Percentiles rank a stretch among this genome's conserved stretches.
Evolutionary conservation across 2,888 invertebrate genomes (phyloP).

Genomic region (Drepanosiphum platanoidis): DNA sequence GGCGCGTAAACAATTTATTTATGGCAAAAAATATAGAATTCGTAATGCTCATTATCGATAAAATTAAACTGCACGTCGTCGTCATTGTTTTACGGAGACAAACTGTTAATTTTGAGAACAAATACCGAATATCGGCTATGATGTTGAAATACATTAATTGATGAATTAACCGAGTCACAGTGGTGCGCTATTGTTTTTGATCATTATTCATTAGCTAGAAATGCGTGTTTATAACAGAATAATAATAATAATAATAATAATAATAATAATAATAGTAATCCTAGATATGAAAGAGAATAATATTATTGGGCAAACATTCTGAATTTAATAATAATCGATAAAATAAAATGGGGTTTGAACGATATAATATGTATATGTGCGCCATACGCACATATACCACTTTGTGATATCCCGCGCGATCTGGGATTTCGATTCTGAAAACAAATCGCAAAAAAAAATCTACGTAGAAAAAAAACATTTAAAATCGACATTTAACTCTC

Average conservation of each 20-base stretch:
- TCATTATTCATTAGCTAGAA: conserved; percentile 30
- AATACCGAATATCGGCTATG: conserved; percentile 26
- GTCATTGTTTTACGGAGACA: background rate
- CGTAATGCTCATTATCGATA: conserved; percentile 7
- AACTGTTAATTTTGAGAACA: conserved; percentile 26
- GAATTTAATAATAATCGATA: conserved; percentile 10
- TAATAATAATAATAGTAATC: conserved; percentile 25
- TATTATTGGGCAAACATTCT: background rate
- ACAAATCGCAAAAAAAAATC: background rate
- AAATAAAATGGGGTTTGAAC: conserved; percentile 2
- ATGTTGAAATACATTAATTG: conserved; percentile 22
- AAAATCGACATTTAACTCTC: too few species aligned
- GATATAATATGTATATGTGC: too few species aligned
- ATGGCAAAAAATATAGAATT: background rate
- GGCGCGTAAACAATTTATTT: too few species aligned
- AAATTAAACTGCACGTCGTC: background rate
- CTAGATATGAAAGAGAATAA: conserved; percentile 3
- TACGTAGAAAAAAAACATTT: too few species aligned
- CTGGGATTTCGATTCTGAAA: background rate
- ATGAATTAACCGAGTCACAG: conserved; percentile 35
- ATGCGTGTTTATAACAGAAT: conserved; percentile 2
- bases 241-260: conserved; percentile 27
- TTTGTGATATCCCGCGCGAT: background rate
- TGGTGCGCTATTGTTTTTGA: conserved; percentile 33
- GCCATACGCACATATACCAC: background rate